Evolutionary conservation across 2,888 invertebrate species (phyloP).

Genomic region (Dorcus parallelipipedus): DNA sequence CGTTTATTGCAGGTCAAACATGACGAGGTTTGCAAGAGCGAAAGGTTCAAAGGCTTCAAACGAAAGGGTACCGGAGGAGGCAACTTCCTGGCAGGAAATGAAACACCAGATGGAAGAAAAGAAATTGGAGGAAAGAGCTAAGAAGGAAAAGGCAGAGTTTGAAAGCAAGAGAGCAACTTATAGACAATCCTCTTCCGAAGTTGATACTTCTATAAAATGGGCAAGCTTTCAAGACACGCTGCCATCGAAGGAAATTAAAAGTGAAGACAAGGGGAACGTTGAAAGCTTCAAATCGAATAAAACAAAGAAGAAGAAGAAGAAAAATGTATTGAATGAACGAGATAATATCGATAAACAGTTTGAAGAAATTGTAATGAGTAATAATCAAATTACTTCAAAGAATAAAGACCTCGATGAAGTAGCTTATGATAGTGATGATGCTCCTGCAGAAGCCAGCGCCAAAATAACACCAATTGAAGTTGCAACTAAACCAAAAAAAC

Average conservation of each 20-base stretch:
- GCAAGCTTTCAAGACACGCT: constrained; percentile 16
- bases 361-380: background rate
- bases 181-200: constrained; percentile 16
- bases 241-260: background rate
- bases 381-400: too few species aligned
- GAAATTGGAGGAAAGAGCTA: constrained; percentile 50
- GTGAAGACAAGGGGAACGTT: constrained; percentile 4
- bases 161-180: constrained; percentile 24
- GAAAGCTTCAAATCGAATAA: background rate
- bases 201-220: constrained; percentile 17
- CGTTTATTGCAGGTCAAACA: constrained; percentile 32
- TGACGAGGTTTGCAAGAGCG: constrained; percentile 74
- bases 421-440: constrained; percentile 24
- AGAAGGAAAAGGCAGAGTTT: constrained; percentile 27
- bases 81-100: constrained; percentile 73
- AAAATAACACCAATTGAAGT: constrained; percentile 29
- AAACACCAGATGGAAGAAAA: constrained; percentile 59
- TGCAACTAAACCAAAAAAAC: constrained; percentile 29
- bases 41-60: constrained; percentile 74
- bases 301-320: constrained; percentile 1
- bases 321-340: background rate
- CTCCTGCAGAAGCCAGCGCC: constrained; percentile 32
- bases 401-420: too few species aligned
- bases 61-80: constrained; percentile 62
- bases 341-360: background rate